These are phyloP conservation scores for Drosophila stalkeri DNA, from an alignment of 2,888 invertebrate species.

Conservation along the genomic window DNA sequence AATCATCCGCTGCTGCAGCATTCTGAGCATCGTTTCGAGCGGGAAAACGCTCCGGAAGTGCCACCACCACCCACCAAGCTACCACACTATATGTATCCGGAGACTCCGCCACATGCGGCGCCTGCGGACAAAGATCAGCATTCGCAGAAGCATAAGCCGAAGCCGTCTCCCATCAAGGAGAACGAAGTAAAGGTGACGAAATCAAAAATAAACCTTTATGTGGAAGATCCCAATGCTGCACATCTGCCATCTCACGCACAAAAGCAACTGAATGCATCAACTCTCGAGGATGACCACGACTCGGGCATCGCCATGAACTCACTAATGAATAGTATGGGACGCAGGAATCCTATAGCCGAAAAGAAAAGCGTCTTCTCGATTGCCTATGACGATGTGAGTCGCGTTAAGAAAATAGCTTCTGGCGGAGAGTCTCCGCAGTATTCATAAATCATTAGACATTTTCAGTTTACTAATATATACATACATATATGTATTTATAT, in stretches of 20 bases:
- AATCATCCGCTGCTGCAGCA: constrained; percentile 91
- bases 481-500: constrained; percentile 43
- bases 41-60: constrained; percentile 85
- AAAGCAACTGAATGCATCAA: constrained; percentile 87
- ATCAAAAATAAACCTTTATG: constrained; percentile 79
- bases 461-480: constrained; percentile 18
- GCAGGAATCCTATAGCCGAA: constrained; percentile 90
- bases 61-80: constrained; percentile 87
- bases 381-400: constrained; percentile 94
- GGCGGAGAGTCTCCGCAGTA: constrained; percentile 92
- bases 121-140: constrained; percentile 57
- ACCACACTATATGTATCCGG: constrained; percentile 87
- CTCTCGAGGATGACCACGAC: constrained; percentile 90
- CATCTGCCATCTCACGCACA: constrained; percentile 75
- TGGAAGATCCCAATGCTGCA: constrained; percentile 77
- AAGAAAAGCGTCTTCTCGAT: constrained; percentile 97
- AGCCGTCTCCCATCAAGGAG: constrained; percentile 85
- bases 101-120: constrained; percentile 86
- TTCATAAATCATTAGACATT: constrained; percentile 72
- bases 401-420: constrained; percentile 92
- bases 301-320: constrained; percentile 92
- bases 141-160: constrained; percentile 66
- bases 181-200: constrained; percentile 84
- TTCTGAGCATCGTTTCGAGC: constrained; percentile 91
- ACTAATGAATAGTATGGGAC: constrained; percentile 87